Base-by-base conservation (phyloP, 2,113 vertebrate genomes). In the Raphicerus campestris region DNA sequence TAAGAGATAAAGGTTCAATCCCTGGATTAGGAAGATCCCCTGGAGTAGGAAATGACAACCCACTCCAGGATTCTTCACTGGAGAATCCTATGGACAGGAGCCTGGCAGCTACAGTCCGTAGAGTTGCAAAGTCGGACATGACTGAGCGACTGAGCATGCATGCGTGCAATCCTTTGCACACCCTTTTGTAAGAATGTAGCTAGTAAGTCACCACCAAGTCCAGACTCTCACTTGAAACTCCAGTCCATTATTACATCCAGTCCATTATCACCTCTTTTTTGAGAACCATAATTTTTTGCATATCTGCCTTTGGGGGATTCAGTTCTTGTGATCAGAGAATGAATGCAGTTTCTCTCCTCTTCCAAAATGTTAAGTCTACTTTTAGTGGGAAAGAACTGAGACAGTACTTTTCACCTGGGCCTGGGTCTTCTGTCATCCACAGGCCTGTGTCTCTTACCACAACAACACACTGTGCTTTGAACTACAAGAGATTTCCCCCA, bases 321-420 rank as follows among this genome's bases (percentile, higher is more conserved):
- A 49, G 19, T 88, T 30, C 55, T 85, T 51, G 3, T 42, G 56
- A n/a, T 49, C 85, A 78, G 75, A 58, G 88, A 81, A 78, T 24
- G 4, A 66, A 11, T 2, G 1, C 0, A 3, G 28, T 42, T 87
- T 24, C 32, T 30, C 60, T 26, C n/a, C 19, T 78, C 19, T 63
- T 70, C 47, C 49, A 56, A 17, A 30, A 15, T n/a, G 1, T 2
- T 16, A n/a, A 84, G 75, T 49, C 35, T 70, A 0, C 17, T 28
- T 39, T 2, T 3, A 42, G 63, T n/a, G 10, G 70, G 30, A 39
- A 70, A 20, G 80, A 20, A 17, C n/a, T 13, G 15, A 26, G 88
- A 15, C 22, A 42, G 56, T 24, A 3, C 20, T 22, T 10, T 47
- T 7, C 6, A 39, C 20, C 0, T 10, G 8, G 0, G 35, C 13